These are phyloP conservation scores for Fissipunctia ypsillon DNA, from an alignment of 2,888 invertebrate genomes.

Conservation along the genomic window DNA sequence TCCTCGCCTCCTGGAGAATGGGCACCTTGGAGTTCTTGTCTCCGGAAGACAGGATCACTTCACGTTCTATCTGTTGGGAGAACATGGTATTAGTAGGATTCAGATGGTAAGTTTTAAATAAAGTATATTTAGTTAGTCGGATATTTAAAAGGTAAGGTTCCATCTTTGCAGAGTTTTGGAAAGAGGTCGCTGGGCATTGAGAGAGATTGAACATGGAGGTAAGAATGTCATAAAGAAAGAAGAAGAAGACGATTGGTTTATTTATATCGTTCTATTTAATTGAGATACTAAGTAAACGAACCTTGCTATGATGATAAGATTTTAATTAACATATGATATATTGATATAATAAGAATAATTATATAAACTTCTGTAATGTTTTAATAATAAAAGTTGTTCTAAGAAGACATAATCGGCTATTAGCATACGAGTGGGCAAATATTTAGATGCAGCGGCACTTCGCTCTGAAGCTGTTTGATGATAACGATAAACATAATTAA, in stretches of 20 bases:
- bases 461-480: constrained; percentile 8
- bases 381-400: neutral
- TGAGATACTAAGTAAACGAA: no score
- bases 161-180: no score
- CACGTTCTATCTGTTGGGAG: constrained; percentile 93
- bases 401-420: neutral
- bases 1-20: constrained; percentile 93
- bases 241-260: no score
- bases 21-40: constrained; percentile 95
- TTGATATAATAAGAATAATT: no score
- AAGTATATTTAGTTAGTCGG: neutral
- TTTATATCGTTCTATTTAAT: no score
- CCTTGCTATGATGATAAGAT: no score
- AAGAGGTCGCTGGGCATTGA: no score
- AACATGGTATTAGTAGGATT: neutral
- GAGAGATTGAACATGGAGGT: no score
- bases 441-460: constrained; percentile 31
- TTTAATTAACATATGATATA: no score
- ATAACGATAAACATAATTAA: neutral
- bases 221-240: no score
- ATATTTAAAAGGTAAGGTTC: neutral
- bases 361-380: neutral
- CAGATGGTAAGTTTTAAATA: neutral
- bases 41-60: constrained; percentile 93
- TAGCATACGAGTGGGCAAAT: constrained; percentile 7